Evolutionary conservation across 2,113 vertebrate species (phyloP), one percentile per base, ranked within the genome.

Genomic region (Gracilinanus agilis): DNA sequence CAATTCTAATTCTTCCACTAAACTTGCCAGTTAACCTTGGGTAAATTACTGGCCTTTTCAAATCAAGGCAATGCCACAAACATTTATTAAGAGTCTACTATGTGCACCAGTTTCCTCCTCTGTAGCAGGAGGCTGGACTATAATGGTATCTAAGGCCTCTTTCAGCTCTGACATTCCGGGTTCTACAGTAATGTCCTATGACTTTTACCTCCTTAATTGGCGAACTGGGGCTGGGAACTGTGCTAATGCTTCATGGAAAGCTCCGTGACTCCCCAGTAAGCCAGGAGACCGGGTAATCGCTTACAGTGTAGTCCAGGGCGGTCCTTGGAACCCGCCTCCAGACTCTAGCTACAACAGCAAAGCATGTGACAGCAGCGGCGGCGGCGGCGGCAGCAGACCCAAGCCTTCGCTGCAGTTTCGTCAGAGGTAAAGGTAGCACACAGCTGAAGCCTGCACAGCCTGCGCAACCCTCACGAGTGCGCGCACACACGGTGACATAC

Each of bases 401-500:
- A n/a, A 40, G 67, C n/a, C 98, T 97, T 96, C 98, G 97, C 98
- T 55, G 98, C 98, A 94, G 95, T 98, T 99, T 98, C 98, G 97
- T 98, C 98, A 98, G 98, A 98, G 98, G 98, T 98, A 97, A 98
- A 98, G 98, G 98, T 98, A 97, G 67, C 67, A 83, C 67, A 40
- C 67, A 83, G 67, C 67, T 40, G 67, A 40, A 83, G 67, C 67
- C n/a, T 83, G 67, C 67, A 83, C 67, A 83, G 67, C 16, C n/a
- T 83, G 67, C 67, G 67, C 67, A 40, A 23, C 67, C n/a, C 67
- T 83, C 96, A 92, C 93, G 96, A 95, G 89, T 44, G 89, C 89
- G 44, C 89, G 89, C 67, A 75, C 67, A 75, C 67, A 23, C n/a
- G 8, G 67, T 40, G 67, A 83, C 67, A 83, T 40, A 83, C 93